A percentile compares a stretch with the other conserved stretches of the same genome.
Conservation (phyloP, 2,888 invertebrate genomes). For the Acholoe squamosa region DNA sequence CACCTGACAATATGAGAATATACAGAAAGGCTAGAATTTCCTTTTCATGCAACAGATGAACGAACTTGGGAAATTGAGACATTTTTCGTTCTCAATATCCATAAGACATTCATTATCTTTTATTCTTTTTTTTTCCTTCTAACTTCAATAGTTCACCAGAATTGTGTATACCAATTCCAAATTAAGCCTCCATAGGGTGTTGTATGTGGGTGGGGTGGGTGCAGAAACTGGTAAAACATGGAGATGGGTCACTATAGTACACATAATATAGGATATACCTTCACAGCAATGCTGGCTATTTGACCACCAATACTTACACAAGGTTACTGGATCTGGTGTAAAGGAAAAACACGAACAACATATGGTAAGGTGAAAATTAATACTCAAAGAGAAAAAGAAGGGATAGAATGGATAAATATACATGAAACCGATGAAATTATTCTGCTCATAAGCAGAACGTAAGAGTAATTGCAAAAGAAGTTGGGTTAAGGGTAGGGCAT, state of each 20-base stretch:
- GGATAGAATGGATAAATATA: neutral
- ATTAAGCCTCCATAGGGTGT: neutral
- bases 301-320: slow-evolving; percentile 53
- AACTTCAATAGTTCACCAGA: too few relatives aligned
- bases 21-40: too few relatives aligned
- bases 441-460: neutral
- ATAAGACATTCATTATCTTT: neutral
- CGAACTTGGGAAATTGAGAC: too few relatives aligned
- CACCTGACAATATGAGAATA: neutral
- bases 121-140: neutral
- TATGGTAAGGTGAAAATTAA: slow-evolving; percentile 42
- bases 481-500: neutral
- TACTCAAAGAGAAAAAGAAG: neutral
- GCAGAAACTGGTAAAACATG: neutral
- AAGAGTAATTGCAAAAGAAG: neutral
- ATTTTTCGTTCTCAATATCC: too few relatives aligned
- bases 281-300: slow-evolving; percentile 38
- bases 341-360: slow-evolving; percentile 52
- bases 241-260: neutral
- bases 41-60: too few relatives aligned
- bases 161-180: neutral
- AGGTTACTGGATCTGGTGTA: slow-evolving; percentile 54
- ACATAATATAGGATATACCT: neutral
- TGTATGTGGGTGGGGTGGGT: slow-evolving; percentile 10
- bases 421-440: neutral